Base-by-base conservation (phyloP, 2,888 invertebrate species). In the Phyto melanocephala region DNA sequence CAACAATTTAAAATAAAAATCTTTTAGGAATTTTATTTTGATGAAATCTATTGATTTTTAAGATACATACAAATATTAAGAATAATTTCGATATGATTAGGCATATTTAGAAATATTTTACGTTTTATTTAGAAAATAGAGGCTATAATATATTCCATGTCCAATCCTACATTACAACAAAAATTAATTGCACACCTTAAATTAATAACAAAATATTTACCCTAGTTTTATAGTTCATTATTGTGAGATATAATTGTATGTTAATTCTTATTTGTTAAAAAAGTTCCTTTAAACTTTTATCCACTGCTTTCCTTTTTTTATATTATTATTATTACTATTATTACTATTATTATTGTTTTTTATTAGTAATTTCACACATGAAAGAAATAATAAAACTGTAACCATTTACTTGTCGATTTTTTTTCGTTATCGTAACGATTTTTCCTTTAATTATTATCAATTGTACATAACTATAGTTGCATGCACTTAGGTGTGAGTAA, bases 171-270 rank as follows among this genome's bases (percentile, higher is more conserved):
- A 28, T 5, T 28, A 28, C 3, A 5, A 28, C 28, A 28, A 28
- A 28, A 28, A 6, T 28, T 6, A 28, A 45, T 45, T 42, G 15
- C 45, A 17, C 17, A 45, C 17, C 8, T 7, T 45, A 1, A 40
- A 4, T 15, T 20, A 35, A n/a, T 47, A 50, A 60, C 52, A 17
- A 17, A 11, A 68, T 77, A 81, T 74, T 82, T 82, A 82, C 82
- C 82, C 79, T 72, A 17, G 65, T 67, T 75, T 79, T 82, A 17
- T 62, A 82, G 20, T 79, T 79, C 52, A 82, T 82, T 75, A 82
- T 82, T 17, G 8, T 67, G 33, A 4, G 33, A 4, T 6, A 28
- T 3, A 28, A 28, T 10, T 37, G 37, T 37, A 37, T 37, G 42
- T 15, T 20, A 50, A 72, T 20, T 52, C n/a, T 37, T 17, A 28